These are phyloP conservation scores for Octonoba sinensis DNA, from an alignment of 2,888 invertebrate species.

Conservation along the genomic window DNA sequence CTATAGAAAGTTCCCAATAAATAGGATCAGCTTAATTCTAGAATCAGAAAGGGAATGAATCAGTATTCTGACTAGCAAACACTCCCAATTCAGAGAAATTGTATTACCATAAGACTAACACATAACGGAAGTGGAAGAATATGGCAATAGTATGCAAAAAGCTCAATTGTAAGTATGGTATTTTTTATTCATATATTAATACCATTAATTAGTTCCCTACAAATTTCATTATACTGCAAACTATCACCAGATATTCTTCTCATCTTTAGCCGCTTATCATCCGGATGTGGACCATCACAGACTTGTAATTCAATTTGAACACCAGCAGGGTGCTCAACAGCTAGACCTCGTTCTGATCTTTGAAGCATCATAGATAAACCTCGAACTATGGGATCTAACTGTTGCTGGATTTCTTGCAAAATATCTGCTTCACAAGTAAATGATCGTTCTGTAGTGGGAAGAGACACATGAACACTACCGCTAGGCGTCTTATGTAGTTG, in stretches of 20 bases:
- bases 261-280: conserved; percentile 84
- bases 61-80: conserved; percentile 43
- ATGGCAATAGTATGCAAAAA: conserved; percentile 51
- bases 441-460: conserved; percentile 82
- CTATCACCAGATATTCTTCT: conserved; percentile 89
- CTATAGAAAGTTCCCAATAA: conserved; percentile 53
- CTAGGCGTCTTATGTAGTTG: conserved; percentile 70
- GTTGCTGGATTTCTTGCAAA: conserved; percentile 81
- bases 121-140: conserved; percentile 56
- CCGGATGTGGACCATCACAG: conserved; percentile 77
- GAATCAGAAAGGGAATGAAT: conserved; percentile 43
- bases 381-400: conserved; percentile 78
- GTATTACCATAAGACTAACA: conserved; percentile 51
- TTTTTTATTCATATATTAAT: conserved; percentile 72
- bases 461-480: conserved; percentile 79
- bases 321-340: conserved; percentile 84
- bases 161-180: conserved; percentile 27
- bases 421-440: conserved; percentile 84
- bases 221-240: conserved; percentile 86
- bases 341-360: conserved; percentile 72
- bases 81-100: conserved; percentile 23
- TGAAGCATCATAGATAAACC: conserved; percentile 74
- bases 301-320: conserved; percentile 88
- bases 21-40: conserved; percentile 42
- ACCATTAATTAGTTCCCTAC: conserved; percentile 88